Conservation (phyloP, 1,140 invertebrate genomes). For the Hypothenemus hampei region DNA sequence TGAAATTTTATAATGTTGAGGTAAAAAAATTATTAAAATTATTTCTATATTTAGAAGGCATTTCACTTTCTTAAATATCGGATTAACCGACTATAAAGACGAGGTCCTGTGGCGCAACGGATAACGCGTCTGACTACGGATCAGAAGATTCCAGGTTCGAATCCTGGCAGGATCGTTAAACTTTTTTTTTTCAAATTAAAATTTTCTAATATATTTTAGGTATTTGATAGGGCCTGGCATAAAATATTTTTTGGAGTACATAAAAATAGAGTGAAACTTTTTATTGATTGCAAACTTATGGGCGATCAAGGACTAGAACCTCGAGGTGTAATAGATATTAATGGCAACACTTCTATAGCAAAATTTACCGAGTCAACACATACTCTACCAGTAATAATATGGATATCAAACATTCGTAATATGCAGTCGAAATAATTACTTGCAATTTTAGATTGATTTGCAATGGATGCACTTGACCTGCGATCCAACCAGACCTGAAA, state of each 20-base stretch:
- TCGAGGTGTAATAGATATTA: constrained; percentile 58
- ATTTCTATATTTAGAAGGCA: not conserved
- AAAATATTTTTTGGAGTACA: constrained; percentile 73
- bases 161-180: constrained; percentile 56
- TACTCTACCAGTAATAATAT: constrained; percentile 66
- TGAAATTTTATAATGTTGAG: constrained; percentile 53
- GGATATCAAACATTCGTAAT: too few relatives aligned
- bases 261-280: constrained; percentile 59
- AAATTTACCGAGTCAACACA: constrained; percentile 52
- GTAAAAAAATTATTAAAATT: constrained; percentile 45
- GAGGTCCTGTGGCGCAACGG: constrained; percentile 64
- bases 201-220: constrained; percentile 46
- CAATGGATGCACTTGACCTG: constrained; percentile 79
- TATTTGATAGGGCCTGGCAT: constrained; percentile 76
- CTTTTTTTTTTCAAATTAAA: constrained; percentile 37
- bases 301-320: constrained; percentile 48
- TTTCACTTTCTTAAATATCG: not conserved
- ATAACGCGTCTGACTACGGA: constrained; percentile 69
- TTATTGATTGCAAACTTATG: constrained; percentile 62
- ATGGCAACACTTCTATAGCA: constrained; percentile 63
- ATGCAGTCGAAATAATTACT: too few relatives aligned
- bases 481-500: constrained; percentile 64
- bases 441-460: constrained; percentile 70
- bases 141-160: constrained; percentile 69
- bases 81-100: too few relatives aligned